Evolutionary conservation across 1,140 invertebrate species (phyloP).

Genomic region (Caenorhabditis latens): DNA sequence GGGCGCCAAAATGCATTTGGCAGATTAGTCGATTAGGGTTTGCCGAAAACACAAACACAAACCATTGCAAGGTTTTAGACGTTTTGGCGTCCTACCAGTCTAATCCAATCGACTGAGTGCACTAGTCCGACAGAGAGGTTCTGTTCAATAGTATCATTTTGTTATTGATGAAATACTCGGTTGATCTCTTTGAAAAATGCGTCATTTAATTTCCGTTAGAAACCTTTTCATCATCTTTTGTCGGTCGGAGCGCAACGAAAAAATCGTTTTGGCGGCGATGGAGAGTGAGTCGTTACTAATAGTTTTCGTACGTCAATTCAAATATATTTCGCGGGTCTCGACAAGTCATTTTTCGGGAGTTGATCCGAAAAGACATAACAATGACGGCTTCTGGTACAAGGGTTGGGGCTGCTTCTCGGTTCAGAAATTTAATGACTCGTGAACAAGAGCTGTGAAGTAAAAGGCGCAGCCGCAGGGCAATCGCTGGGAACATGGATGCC

Average conservation of each 20-base stretch:
- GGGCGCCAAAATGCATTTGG: constrained; percentile 24
- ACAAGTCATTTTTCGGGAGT: not conserved
- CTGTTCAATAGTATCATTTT: too few relatives aligned
- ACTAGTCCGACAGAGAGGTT: too few relatives aligned
- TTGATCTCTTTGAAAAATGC: not conserved
- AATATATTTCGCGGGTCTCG: constrained; percentile 2
- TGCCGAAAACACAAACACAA: not conserved
- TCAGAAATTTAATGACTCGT: constrained; percentile 54
- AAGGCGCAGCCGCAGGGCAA: constrained; percentile 25
- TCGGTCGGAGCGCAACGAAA: not conserved
- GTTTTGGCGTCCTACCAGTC: constrained; percentile 9
- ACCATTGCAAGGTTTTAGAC: not conserved
- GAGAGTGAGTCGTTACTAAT: not conserved
- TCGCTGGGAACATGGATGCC: not conserved
- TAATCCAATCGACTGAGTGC: constrained; percentile 1
- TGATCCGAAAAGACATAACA: constrained; percentile 26
- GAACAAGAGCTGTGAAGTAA: constrained; percentile 9
- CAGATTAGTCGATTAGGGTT: constrained; percentile 45
- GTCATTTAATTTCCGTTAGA: not conserved
- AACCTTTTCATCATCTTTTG: not conserved
- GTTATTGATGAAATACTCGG: not conserved
- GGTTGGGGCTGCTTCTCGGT: not conserved
- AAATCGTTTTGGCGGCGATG: not conserved
- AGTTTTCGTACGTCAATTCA: constrained; percentile 3
- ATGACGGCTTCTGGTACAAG: not conserved